These are phyloP conservation scores for Petrocephalus microphthalmus DNA, from an alignment of 2,113 vertebrate species.

Conservation along the genomic window DNA sequence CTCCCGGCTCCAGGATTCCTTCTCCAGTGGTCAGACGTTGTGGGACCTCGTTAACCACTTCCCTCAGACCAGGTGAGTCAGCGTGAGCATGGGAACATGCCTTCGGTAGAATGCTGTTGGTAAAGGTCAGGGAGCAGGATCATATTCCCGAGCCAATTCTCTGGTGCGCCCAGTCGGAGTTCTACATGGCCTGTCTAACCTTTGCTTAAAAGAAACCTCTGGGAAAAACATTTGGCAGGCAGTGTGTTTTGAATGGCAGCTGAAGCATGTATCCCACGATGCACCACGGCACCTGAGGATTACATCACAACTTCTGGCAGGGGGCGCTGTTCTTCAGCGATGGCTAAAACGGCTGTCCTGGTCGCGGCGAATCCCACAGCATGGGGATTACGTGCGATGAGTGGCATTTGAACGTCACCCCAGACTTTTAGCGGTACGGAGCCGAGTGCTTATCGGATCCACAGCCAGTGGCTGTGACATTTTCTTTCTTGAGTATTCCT, in stretches of 20 bases:
- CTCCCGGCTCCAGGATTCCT: slow-evolving; percentile 74
- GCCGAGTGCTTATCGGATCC: neutral
- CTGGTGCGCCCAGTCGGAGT: neutral
- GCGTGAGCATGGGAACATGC: too few relatives aligned
- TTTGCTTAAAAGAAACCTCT: neutral
- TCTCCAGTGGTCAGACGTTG: slow-evolving; percentile 72
- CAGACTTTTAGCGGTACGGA: neutral
- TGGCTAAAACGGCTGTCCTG: neutral
- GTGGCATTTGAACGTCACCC: neutral
- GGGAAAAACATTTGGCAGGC: neutral
- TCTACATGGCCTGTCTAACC: neutral
- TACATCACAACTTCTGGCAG: neutral
- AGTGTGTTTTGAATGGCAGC: neutral
- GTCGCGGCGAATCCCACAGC: neutral
- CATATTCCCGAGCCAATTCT: neutral
- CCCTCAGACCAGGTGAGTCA: slow-evolving; percentile 71
- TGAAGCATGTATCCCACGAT: neutral
- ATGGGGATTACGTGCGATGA: neutral
- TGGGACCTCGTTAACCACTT: slow-evolving; percentile 86
- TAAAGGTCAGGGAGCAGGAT: neutral
- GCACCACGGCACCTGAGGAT: neutral
- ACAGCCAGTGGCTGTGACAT: neutral
- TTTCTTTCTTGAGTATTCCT: neutral
- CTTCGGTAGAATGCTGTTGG: neutral
- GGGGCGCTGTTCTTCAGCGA: neutral